Base-by-base conservation (phyloP, 2,888 invertebrate species). In the Prosapia bicincta region DNA sequence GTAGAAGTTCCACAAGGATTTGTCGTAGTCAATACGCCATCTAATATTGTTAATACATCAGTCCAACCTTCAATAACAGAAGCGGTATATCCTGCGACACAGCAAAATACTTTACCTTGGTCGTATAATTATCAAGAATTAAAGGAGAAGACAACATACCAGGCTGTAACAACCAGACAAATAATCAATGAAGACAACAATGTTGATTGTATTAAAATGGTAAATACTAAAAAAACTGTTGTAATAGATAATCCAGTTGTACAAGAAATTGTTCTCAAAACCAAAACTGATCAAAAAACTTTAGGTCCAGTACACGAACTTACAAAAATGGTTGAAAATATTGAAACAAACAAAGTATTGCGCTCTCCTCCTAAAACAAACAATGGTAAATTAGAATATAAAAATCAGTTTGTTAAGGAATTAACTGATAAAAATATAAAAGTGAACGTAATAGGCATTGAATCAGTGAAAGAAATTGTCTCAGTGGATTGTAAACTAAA, bases 1-100 rank as follows among this genome's bases (percentile, higher is more conserved):
- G 75, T 81, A 7, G 80, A 80, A 38, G 71, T 80, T 23, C 72
- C 79, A 79, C 80, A 80, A 26, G 78, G 80, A 38, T 81, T 78
- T 71, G 78, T 81, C 15, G 80, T 81, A 20, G 79, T 81, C 0
- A 81, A 80, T 71, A 75, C 81, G 0, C 69, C 65, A 10, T 10
- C 76, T 13, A 71, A 71, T 24, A 9, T 28, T 20, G 28, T 30
- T 3, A 69, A 26, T 9, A 54, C 54, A 20, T 13, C 74, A 15
- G 30, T 69, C 5, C 69, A 54, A 10, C 20, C 26, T 9, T 23
- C 20, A n/a, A 30, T 69, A 24, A 54, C 74, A 9, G 68, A 74
- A 30, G 30, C 69, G 7, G n/a, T 74, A 5, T 74, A 74, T 68
- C 54, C 73, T 32, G 7, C 74, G 0, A 20, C 54, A 20, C 54